Percentiles rank a stretch among this genome's conserved stretches.
Evolutionary conservation across 2,888 invertebrate genomes (phyloP).

Genomic region (Tridacna crocea): DNA sequence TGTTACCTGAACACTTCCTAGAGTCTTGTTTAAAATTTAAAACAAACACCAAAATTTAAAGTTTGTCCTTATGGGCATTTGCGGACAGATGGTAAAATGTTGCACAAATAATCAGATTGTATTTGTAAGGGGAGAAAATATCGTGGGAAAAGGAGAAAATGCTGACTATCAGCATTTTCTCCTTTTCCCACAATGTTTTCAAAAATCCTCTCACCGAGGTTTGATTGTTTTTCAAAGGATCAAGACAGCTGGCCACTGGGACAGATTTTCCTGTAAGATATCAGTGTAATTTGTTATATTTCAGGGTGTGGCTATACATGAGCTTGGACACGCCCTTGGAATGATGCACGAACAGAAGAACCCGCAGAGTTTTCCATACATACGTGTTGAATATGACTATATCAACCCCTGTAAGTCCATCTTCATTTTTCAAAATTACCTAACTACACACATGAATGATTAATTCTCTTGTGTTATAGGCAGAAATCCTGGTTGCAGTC

Average conservation of each 20-base stretch:
- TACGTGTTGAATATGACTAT: slow-evolving; percentile 2
- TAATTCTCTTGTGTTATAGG: too few relatives aligned
- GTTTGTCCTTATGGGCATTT: too few relatives aligned
- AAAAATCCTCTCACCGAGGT: neutral
- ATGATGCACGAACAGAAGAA: slow-evolving; percentile 29
- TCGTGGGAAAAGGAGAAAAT: too few relatives aligned
- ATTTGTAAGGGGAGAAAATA: too few relatives aligned
- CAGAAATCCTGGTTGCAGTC: too few relatives aligned
- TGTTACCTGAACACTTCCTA: too few relatives aligned
- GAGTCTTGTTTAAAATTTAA: too few relatives aligned
- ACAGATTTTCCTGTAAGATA: neutral
- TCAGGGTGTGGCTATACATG: slow-evolving; percentile 25
- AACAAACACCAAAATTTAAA: too few relatives aligned
- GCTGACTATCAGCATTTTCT: neutral
- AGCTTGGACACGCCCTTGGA: slow-evolving; percentile 23
- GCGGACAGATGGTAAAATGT: too few relatives aligned
- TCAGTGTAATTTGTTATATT: neutral
- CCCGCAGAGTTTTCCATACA: slow-evolving; percentile 9
- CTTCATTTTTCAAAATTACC: too few relatives aligned
- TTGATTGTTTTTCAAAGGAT: neutral
- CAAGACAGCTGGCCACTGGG: neutral
- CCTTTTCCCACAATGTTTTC: neutral
- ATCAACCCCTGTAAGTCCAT: slow-evolving; percentile 10
- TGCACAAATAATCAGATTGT: too few relatives aligned
- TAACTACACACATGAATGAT: too few relatives aligned